Base-by-base conservation (phyloP, 2,888 invertebrate genomes). In the Philhelius pedissequus region DNA sequence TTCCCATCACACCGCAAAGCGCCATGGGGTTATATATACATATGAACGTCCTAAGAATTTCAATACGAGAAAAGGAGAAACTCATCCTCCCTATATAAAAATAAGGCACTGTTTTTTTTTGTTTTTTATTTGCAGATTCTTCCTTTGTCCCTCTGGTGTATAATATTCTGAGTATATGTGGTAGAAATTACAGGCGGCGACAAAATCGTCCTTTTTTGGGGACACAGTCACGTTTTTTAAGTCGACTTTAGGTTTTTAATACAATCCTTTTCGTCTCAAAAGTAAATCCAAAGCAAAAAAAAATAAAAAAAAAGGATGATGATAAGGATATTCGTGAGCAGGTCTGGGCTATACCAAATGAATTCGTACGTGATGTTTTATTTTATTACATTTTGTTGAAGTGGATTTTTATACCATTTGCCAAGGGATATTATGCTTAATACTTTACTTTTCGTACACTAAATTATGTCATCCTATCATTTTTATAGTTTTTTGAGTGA, bases 351-450 rank as follows among this genome's bases (percentile, higher is more conserved):
- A 43, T 18, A 68, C 77, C 71, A 82, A 83, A 73, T 83, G 78
- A 83, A 78, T 78, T 83, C 83, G 83, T 78, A 83, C 83, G 83
- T 83, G 83, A 79, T 83, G 78, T 79, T 69, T 74, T 79, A 74
- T 79, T 83, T 79, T 74, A 74, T 79, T 76, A 66, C 70, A 70
- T 81, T 81, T 73, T 70, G 69, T 83, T 83, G 73, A 74, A 82
- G 73, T 83, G 66, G 81, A 82, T 81, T 78, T 82, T 78, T 78
- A 73, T 68, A 73, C 20, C 66, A 32, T 82, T 82, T 73, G 54
- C 60, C 32, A 8, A 32, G 30, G 58, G 58, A 73, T 77, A 62
- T n/a, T n/a, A 54, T 48, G 68, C 32, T 82, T 82, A 77, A 82
- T 71, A 62, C 56, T 35, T 27, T 71, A 62, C 56, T 35, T 27